Percentiles rank a stretch among this genome's conserved stretches.
Conservation (phyloP, 2,888 invertebrate species). For the Boloria euphrosyne region DNA sequence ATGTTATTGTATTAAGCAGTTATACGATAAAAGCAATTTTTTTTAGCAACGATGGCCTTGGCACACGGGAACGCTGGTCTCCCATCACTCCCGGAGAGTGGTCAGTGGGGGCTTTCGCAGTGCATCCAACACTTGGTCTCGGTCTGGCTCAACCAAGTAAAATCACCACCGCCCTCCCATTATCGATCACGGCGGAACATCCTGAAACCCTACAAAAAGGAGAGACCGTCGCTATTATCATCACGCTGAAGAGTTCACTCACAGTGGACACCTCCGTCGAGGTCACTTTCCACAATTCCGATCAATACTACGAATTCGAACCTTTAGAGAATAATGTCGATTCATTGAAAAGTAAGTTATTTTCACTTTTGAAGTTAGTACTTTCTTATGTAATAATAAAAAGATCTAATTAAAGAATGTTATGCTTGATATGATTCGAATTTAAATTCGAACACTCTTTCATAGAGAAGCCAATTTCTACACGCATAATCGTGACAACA, state of each 20-base stretch:
- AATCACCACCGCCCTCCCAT: conserved; percentile 80
- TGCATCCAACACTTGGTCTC: conserved; percentile 71
- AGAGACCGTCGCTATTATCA: conserved; percentile 94
- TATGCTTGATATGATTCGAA: no score
- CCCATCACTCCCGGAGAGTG: conserved; percentile 62
- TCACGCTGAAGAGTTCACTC: conserved; percentile 94
- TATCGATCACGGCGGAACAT: conserved; percentile 92
- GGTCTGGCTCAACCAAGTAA: conserved; percentile 64
- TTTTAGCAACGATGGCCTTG: conserved; percentile 68
- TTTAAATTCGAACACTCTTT: no score
- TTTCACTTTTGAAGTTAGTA: not conserved
- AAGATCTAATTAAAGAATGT: no score
- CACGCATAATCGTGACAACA: no score
- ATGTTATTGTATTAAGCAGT: no score
- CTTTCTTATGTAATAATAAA: no score
- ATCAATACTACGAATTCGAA: conserved; percentile 90
- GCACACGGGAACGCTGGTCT: conserved; percentile 66
- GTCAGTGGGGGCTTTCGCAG: conserved; percentile 72
- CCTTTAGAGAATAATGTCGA: conserved; percentile 89
- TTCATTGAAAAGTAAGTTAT: conserved; percentile 83
- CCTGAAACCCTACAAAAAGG: conserved; percentile 94
- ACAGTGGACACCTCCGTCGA: conserved; percentile 89
- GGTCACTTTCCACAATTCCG: conserved; percentile 91
- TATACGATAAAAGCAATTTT: not conserved
- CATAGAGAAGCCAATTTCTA: no score